Evolutionary conservation across 30 jellyfish, hydroid and myxozoan species (phyloP).

Genomic region (Sanderia malayensis): DNA sequence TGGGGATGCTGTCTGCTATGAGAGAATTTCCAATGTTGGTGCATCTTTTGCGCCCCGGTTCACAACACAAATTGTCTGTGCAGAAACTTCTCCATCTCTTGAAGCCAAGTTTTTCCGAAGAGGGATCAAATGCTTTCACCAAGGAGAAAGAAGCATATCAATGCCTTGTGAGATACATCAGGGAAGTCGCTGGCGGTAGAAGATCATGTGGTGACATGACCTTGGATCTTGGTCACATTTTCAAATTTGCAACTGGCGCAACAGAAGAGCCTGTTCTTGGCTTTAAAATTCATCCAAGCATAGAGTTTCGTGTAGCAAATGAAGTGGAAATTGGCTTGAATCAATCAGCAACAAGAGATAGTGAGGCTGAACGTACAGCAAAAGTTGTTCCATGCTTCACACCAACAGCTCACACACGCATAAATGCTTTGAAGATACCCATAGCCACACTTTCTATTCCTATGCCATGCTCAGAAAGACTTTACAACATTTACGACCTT

Average conservation of each 20-base stretch:
- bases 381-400: constrained; percentile 10
- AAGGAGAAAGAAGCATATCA: constrained; percentile 17
- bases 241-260: constrained; percentile 22
- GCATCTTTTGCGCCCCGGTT: constrained; percentile 1
- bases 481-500: constrained; percentile 2
- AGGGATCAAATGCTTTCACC: constrained; percentile 2
- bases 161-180: not conserved
- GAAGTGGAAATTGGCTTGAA: not conserved
- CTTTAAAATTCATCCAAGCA: not conserved
- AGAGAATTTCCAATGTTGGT: constrained; percentile 2
- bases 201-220: constrained; percentile 12
- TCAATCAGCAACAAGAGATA: constrained; percentile 1
- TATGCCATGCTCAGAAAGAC: constrained; percentile 15
- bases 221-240: constrained; percentile 8
- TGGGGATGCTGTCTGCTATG: constrained; percentile 15
- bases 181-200: constrained; percentile 19
- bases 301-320: constrained; percentile 2
- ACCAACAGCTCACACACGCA: constrained; percentile 27
- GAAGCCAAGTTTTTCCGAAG: constrained; percentile 15
- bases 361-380: not conserved
- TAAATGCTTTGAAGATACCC: constrained; percentile 16
- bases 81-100: constrained; percentile 2
- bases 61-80: constrained; percentile 3
- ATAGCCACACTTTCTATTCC: constrained; percentile 12
- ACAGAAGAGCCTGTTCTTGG: constrained; percentile 20